Base-by-base conservation (phyloP, 2,797 vertebrate genomes). In the Muscicapa comitata region DNA sequence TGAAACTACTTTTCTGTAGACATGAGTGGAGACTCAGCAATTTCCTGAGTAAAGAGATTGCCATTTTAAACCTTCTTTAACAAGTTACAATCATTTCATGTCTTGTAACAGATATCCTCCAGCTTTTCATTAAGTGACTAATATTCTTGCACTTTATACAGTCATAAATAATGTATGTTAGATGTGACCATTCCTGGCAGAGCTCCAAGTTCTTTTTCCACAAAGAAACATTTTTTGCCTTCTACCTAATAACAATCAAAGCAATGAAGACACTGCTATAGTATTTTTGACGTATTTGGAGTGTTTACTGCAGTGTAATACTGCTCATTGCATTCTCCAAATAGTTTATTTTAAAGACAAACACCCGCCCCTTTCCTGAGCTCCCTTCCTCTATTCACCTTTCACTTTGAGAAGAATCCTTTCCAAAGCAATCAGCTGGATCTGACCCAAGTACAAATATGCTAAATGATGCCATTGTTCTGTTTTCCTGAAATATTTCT, bases 121-220 rank as follows among this genome's bases (percentile, higher is more conserved):
- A 87, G 50, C 82, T 93, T 66, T 88, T 91, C 88, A 91, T 90
- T 73, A 72, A 86, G 71, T 81, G 70, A 92, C 76, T 81, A 86
- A 88, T 72, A 81, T 78, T 92, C 50, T 73, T 91, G 67, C 42
- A 80, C 88, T 94, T 94, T 62, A 53, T 74, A 35, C 37, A 71
- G 61, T 74, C 83, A 91, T 93, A 92, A 85, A 72, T 86, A 77
- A 63, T 14, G 42, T 59, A 53, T 92, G 57, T 57, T 77, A 85
- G 90, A 94, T 26, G 17, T 85, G 81, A 86, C 75, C 75, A 33
- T 77, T 87, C 45, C 50, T 96, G 93, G 91, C 84, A 80, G 86
- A 80, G 45, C 61, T 91, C 81, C 93, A 89, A 72, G 70, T 51
- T 80, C 75, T 58, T 13, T 73, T 94, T 86, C 68, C 65, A 63